A percentile compares a stretch with the other conserved stretches of the same genome.
These are phyloP conservation scores for Eupithecia exiguata DNA, from an alignment of 2,888 invertebrate genomes.

Conservation along the genomic window DNA sequence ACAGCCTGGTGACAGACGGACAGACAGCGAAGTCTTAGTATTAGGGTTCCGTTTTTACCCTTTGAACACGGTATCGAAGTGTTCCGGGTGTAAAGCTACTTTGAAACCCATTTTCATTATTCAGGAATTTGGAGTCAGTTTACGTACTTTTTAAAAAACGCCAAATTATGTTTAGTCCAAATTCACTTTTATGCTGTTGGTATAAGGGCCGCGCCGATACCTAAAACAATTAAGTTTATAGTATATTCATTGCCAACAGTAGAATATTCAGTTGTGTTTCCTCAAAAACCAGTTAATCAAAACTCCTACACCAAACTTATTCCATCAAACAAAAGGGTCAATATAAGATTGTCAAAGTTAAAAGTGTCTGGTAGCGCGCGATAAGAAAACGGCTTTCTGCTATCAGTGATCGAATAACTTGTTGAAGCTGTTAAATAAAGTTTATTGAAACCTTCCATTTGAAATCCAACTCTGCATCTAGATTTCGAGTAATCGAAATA, in stretches of 20 bases:
- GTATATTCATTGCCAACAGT: background rate
- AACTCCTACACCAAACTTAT: constrained; percentile 25
- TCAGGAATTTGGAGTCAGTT: no score
- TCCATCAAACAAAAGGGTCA: constrained; percentile 32
- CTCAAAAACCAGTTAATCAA: constrained; percentile 22
- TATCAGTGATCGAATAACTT: constrained; percentile 70
- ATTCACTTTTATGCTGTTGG: background rate
- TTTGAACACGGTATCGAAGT: no score
- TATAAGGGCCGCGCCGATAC: background rate
- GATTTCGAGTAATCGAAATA: constrained; percentile 29
- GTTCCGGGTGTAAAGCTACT: no score
- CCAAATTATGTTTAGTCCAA: background rate
- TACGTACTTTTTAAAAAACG: no score
- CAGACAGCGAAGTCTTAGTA: no score
- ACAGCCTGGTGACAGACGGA: no score
- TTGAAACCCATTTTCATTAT: no score
- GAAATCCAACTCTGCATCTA: constrained; percentile 50
- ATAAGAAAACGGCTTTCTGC: constrained; percentile 65
- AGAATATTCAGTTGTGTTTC: constrained; percentile 11
- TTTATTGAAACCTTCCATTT: constrained; percentile 62
- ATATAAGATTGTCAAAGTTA: constrained; percentile 40
- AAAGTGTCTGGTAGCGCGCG: constrained; percentile 60
- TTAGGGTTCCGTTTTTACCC: no score
- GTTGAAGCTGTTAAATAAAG: constrained; percentile 72
- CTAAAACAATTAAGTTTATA: background rate